phyloP scores from a whole-genome alignment of 2,888 invertebrate genomes.

The Arrhopalites spinosus region DNA sequence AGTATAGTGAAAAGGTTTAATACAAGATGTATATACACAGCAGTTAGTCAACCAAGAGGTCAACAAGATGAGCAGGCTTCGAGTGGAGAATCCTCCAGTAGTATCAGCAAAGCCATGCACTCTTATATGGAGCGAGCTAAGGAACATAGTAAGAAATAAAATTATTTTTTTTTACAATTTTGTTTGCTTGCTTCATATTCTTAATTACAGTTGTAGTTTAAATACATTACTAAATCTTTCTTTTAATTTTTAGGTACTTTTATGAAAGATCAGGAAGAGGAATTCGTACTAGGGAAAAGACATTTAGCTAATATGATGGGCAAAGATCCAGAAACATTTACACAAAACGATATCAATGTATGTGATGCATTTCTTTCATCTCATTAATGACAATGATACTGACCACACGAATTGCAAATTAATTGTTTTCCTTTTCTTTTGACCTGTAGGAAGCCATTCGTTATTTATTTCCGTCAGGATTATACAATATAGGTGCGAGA shows the following conservation, averaged over 20 bases:
- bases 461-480: conserved; percentile 94
- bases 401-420: conserved; percentile 3
- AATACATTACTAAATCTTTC: conserved; percentile 10
- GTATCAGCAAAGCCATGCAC: conserved; percentile 84
- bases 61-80: background rate
- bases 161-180: no score
- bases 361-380: no score
- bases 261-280: conserved; percentile 75
- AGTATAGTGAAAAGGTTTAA: conserved; percentile 1
- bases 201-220: background rate
- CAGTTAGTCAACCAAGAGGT: background rate
- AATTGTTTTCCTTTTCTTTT: background rate
- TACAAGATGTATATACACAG: background rate
- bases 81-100: background rate
- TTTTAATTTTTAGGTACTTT: conserved; percentile 67
- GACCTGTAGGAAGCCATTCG: conserved; percentile 74
- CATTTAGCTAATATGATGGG: conserved; percentile 99
- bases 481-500: conserved; percentile 81
- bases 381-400: no score
- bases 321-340: conserved; percentile 84
- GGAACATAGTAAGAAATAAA: conserved; percentile 67
- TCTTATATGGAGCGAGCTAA: conserved; percentile 82
- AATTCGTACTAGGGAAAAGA: conserved; percentile 89
- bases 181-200: background rate
- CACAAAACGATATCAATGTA: conserved; percentile 84